Evolutionary conservation across 2,797 vertebrate genomes (phyloP).

Genomic region (Alauda arvensis): DNA sequence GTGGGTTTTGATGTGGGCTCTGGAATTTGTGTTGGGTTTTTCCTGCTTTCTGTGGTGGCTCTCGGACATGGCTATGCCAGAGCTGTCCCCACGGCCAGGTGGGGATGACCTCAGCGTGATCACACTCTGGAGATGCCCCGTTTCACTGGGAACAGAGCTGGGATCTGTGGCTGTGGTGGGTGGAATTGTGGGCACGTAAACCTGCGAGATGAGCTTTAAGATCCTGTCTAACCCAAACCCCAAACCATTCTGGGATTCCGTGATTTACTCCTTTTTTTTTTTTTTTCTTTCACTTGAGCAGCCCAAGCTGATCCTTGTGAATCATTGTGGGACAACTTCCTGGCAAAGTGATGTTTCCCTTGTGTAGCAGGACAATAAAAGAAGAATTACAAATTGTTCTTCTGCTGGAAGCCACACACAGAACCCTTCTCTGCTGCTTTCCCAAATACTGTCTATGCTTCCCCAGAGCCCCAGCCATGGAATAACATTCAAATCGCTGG

Average conservation of each 20-base stretch:
- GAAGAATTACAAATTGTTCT: not conserved
- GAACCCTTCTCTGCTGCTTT: not conserved
- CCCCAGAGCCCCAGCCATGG: not conserved
- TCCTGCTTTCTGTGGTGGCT: not conserved
- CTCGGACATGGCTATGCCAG: fast-evolving
- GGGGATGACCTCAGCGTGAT: not conserved
- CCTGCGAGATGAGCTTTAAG: not conserved
- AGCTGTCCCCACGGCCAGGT: fast-evolving
- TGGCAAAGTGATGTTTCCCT: not conserved
- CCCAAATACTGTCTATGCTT: not conserved
- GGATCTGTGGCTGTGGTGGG: not conserved
- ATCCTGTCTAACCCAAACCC: not conserved
- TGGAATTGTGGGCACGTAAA: not conserved
- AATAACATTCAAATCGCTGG: not conserved
- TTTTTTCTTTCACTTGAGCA: not conserved
- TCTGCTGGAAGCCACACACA: not conserved
- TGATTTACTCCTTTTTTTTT: not conserved
- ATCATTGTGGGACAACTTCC: not conserved
- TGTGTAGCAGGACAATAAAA: not conserved
- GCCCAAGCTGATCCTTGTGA: not conserved
- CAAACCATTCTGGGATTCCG: not conserved
- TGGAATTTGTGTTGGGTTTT: not conserved
- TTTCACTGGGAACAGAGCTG: not conserved
- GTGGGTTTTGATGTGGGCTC: not conserved
- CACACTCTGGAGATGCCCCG: fast-evolving